Percentiles rank a stretch among this genome's conserved stretches.
phyloP scores from a whole-genome alignment of 2,888 invertebrate species.

The Folsomia manolachei region DNA sequence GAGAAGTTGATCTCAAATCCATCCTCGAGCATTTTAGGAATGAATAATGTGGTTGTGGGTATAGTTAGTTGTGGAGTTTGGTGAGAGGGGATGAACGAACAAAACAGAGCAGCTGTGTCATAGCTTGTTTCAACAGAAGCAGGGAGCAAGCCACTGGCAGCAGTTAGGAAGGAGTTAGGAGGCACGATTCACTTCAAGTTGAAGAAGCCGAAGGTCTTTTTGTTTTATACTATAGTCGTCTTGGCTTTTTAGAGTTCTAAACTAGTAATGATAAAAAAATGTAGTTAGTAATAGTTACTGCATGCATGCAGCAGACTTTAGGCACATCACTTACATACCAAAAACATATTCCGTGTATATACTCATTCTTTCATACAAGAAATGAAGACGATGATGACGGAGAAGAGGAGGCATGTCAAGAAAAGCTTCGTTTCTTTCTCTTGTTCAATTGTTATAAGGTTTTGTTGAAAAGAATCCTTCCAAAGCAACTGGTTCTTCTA shows the following conservation, averaged over 20 bases:
- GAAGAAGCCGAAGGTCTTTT: neutral
- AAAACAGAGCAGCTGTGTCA: neutral
- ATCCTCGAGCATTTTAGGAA: slow-evolving; percentile 5
- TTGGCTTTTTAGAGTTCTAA: neutral
- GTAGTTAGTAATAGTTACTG: too few relatives aligned
- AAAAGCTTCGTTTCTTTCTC: neutral
- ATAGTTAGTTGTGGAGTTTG: neutral
- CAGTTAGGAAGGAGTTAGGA: neutral
- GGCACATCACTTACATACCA: neutral
- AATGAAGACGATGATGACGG: neutral
- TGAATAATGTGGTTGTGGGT: neutral
- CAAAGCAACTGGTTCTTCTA: neutral
- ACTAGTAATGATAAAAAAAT: neutral
- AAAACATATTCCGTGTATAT: neutral
- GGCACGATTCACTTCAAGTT: neutral
- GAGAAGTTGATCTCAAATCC: slow-evolving; percentile 9
- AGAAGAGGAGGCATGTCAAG: neutral
- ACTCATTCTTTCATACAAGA: neutral
- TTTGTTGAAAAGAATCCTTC: neutral
- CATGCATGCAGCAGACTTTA: neutral
- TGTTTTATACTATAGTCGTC: neutral
- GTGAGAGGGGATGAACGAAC: too few relatives aligned
- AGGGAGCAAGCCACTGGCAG: neutral
- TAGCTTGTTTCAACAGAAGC: neutral
- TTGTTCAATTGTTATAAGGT: neutral